Base-by-base conservation (phyloP, 2,797 vertebrate species). In the Poecile montanus region DNA sequence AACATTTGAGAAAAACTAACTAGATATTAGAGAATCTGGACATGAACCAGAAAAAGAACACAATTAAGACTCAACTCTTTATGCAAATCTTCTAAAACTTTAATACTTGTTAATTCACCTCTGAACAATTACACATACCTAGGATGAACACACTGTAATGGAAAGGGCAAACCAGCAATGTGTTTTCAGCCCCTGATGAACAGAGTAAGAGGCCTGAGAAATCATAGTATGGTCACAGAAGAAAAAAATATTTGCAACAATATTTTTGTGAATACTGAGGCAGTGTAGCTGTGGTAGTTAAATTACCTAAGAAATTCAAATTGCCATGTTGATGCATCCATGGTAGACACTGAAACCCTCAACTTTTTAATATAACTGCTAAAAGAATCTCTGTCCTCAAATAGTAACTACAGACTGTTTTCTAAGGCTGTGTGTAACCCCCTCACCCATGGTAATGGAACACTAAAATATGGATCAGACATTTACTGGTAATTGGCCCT, bases 71-170 rank as follows among this genome's bases (percentile, higher is more conserved):
- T 40, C 13, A 14, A 8, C 23, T 70, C 40, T 60, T 60, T 92
- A 58, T 78, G 72, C 70, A 80, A 93, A 94, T 93, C 63, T 79
- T 75, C 61, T 73, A 38, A 51, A 93, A 63, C 47, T 89, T 93
- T 77, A 95, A 91, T 91, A 45, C 7, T 47, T 60, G 56, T 75
- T 91, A 75, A 72, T 67, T 85, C 21, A 56, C 11, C 77, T 84
- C 48, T 34, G 10, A 74, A 65, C 30, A 50, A 18, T 63, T 65
- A 54, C 26, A 79, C 34, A 36, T 16, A 29, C 6, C 12, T 30
- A 23, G 60, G 38, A 67, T n/a, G 21, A 68, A 74, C 6, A 47
- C n/a, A 32, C 25, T 6, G 7, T 1, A 54, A 65, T 17, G 62
- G 25, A 54, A 62, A 76, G 1, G 25, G 45, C 40, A 57, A 80